Evolutionary conservation across 2,888 invertebrate genomes (phyloP), one percentile per base, ranked within the genome.

Genomic region (Periphyllus acericola): DNA sequence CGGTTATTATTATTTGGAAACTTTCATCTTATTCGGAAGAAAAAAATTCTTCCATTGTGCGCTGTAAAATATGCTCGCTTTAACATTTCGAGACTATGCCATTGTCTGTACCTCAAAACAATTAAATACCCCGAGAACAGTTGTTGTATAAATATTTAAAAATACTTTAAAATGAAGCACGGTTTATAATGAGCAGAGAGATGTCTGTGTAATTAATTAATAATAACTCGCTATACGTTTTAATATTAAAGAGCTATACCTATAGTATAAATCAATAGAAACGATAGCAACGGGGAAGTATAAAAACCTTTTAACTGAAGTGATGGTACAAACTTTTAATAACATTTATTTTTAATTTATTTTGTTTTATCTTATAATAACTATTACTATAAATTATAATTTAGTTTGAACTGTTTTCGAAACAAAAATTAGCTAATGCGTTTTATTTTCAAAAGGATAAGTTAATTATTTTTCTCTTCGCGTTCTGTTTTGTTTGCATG

Each of bases 1-100:
- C 6, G 8, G 60, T 60, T 79, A 60, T 79, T 60, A 60, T 60
- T 79, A 79, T 60, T 60, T 79, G 79, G 17, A 79, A 79, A 79
- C 79, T 79, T 79, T 60, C 19, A 60, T 36, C 79, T 60, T 60
- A 36, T 36, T 72, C 1, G 55, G 3, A 55, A 19, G 4, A 55
- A 55, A 72, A 34, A 32, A 72, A 32, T 11, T 79, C 8, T 36
- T 25, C 25, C 55, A 78, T 55, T 78, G 25, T 36, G 21, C 34
- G 34, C 3, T n/a, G 60, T 34, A 8, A 79, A 60, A 60, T 79
- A 34, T 55, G 32, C 25, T 34, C 11, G 25, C 55, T 66, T n/a
- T 66, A 25, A 66, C n/a, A 66, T 66, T 66, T 66, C n/a, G 66
- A 66, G 25, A n/a, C 17, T 19, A 66, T n/a, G 25, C 66, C n/a